These are phyloP conservation scores for Druon quercuslanigerum DNA, from an alignment of 1,140 invertebrate genomes.

Conservation along the genomic window DNA sequence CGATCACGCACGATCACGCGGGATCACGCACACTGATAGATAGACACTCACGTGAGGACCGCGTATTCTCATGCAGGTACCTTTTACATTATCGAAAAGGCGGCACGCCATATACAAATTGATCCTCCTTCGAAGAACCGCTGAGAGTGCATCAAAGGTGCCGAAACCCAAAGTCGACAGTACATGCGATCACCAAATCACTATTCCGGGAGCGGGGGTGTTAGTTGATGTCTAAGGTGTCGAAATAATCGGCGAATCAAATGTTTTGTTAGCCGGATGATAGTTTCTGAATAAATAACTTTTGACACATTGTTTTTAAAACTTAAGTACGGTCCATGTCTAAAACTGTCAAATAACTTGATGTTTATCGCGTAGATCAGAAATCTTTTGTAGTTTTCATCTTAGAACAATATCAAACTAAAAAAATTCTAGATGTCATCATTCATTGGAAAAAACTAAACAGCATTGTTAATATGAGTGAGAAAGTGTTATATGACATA, in stretches of 20 bases:
- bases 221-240: background rate
- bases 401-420: no score
- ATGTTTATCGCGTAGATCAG: no score
- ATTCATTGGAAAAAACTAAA: no score
- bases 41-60: background rate
- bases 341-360: no score
- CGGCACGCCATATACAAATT: slow-evolving; percentile 10
- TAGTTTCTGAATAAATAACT: no score
- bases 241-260: slow-evolving; percentile 9
- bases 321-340: no score
- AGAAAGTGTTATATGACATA: no score
- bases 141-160: slow-evolving; percentile 1
- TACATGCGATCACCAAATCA: background rate
- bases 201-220: background rate
- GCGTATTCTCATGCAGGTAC: slow-evolving; percentile 6
- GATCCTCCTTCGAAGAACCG: background rate
- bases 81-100: slow-evolving; percentile 1
- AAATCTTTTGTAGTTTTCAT: no score
- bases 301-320: no score
- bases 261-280: background rate
- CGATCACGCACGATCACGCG: background rate
- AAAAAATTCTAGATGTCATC: no score
- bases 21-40: slow-evolving; percentile 22
- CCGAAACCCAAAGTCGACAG: slow-evolving; percentile 6
- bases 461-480: no score